Evolutionary conservation across 1,140 invertebrate genomes (phyloP), one percentile per base, ranked within the genome.

Genomic region (Delia radicum): DNA sequence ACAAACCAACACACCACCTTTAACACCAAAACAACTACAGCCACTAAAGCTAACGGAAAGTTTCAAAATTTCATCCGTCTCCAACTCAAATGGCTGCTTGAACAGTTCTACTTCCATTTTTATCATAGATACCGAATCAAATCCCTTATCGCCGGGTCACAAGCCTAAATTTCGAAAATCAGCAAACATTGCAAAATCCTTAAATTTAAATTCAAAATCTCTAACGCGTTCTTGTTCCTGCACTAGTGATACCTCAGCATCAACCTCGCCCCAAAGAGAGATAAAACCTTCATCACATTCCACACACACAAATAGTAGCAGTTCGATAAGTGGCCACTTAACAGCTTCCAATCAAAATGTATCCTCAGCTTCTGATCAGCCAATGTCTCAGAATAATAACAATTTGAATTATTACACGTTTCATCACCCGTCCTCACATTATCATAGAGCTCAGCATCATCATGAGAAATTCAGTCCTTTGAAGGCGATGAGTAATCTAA

Each of bases 121-220:
- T 78, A 81, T 85, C 15, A 82, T 85, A 27, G 82, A 85, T n/a
- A 81, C 78, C 24, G 78, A 80, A 33, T 74, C 76, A 10, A 80
- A 79, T 77, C 77, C 82, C 0, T 18, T 80, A 3, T 67, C 78
- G n/a, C 77, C 77, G 5, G 82, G 79, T 0, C 83, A 82, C 62
- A 82, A 81, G 48, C 83, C 83, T 21, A 85, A 85, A 75, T 85
- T 82, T 13, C 79, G 81, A 15, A 85, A 85, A 69, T 78, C 82
- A 0, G 77, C 79, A 42, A 78, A 79, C 0, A 21, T 79, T 8
- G 18, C 63, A 15, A 61, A 29, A 26, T 55, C 65, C 3, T 28
- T 29, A 31, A 75, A 74, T 21, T 37, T 69, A 67, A 29, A 61
- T 10, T 13, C 65, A 15, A 46, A 81, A 80, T 13, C 75, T 77